Evolutionary conservation across 2,113 vertebrate genomes (phyloP).

Genomic region (Bubo bubo): DNA sequence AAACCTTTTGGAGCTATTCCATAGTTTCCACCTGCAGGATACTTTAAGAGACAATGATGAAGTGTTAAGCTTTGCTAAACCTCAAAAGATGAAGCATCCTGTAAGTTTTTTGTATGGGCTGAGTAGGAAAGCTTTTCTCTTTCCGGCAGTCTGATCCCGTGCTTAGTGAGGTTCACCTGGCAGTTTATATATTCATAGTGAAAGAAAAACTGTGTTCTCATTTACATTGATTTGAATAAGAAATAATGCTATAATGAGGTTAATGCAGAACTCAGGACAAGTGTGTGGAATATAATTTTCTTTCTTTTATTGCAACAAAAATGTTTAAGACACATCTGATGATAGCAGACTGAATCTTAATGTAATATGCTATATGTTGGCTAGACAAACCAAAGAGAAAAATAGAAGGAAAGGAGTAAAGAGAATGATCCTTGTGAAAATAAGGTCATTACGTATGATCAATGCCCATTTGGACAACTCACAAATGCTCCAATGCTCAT

Average conservation of each 20-base stretch:
- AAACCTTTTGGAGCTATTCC: background rate
- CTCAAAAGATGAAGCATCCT: background rate
- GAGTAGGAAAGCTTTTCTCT: background rate
- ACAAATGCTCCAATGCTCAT: background rate
- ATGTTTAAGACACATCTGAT: background rate
- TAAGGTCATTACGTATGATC: slow-evolving; percentile 17
- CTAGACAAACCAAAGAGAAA: background rate
- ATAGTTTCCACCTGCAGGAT: background rate
- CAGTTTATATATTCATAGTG: background rate
- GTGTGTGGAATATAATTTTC: background rate
- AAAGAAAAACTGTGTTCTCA: background rate
- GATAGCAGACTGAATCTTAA: background rate
- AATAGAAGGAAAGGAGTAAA: background rate
- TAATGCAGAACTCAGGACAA: background rate
- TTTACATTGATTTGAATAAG: background rate
- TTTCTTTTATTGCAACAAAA: background rate
- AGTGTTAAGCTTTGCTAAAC: background rate
- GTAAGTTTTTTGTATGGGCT: background rate
- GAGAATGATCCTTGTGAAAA: background rate
- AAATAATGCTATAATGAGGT: background rate
- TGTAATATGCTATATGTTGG: background rate
- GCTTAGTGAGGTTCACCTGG: background rate
- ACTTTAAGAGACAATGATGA: background rate
- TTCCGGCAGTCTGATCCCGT: background rate
- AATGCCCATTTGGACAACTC: slow-evolving; percentile 32